Evolutionary conservation across 2,888 invertebrate species (phyloP), one percentile per base, ranked within the genome.

Genomic region (Tinea pellionella): DNA sequence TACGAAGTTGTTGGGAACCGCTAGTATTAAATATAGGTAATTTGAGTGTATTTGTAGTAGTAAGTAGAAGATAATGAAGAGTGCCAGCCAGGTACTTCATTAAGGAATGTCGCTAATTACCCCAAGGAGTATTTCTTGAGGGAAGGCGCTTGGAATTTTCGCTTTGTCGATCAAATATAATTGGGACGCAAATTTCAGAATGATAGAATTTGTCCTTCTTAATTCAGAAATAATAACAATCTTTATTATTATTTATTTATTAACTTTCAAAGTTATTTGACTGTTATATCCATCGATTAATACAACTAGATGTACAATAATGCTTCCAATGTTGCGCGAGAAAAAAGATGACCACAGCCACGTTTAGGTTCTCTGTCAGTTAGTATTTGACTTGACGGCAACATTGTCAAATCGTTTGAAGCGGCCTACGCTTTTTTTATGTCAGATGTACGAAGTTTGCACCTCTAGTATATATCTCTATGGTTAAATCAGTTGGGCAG

Each of bases 111-210:
- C 47, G 47, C 47, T 47, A 47, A 47, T 47, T 47, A 47, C 47
- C 16, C 16, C 3, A 47, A 6, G 47, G 15, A 16, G 47, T 47
- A 15, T 47, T 47, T 16, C 15, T 15, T 6, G 13, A 47, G 41
- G 8, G 41, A 41, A 41, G 16, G 9, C 47, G 53, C 24, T 53
- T 24, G 53, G 53, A 53, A 53, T 53, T 53, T 53, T 53, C 53
- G 53, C 53, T 53, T 53, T 53, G 53, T 53, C 53, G 53, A 53
- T 53, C 53, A 53, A 53, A 53, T 53, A 53, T 53, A 53, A 53
- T 53, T 53, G 53, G 53, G 47, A 16, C 16, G 16, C 13, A 47
- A 47, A 47, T 47, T 47, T 47, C 16, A 16, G 15, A 47, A 47
- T 16, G 47, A 16, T 47, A 15, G 47, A 47, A 47, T 47, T 47